These are phyloP conservation scores for Hemibagrus wyckioides DNA, from an alignment of 2,113 vertebrate genomes.

Conservation along the genomic window DNA sequence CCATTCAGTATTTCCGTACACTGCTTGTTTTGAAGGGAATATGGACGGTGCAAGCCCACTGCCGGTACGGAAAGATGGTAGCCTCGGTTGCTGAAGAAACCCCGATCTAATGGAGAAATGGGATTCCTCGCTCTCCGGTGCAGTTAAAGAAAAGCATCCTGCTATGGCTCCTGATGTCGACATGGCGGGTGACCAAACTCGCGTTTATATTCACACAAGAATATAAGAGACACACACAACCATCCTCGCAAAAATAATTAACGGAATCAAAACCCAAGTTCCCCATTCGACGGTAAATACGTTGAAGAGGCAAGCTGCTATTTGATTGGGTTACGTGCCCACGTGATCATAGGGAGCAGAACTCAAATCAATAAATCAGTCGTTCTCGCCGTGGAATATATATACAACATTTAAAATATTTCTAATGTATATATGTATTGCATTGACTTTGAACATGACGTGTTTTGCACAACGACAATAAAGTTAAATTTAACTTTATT, in stretches of 20 bases:
- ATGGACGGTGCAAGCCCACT: slow-evolving; percentile 86
- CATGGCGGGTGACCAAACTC: slow-evolving; percentile 67
- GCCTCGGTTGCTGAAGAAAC: slow-evolving; percentile 66
- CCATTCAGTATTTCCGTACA: slow-evolving; percentile 86
- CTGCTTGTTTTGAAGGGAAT: slow-evolving; percentile 88
- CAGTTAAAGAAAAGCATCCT: slow-evolving; percentile 88
- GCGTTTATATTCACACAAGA: slow-evolving; percentile 42
- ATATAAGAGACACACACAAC: slow-evolving; percentile 55
- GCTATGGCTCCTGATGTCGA: slow-evolving; percentile 84
- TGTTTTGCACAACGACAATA: too few relatives aligned
- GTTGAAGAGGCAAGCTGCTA: slow-evolving; percentile 83
- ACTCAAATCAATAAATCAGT: slow-evolving; percentile 83
- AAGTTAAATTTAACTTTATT: too few relatives aligned
- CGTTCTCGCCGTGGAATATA: slow-evolving; percentile 8
- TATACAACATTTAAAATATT: too few relatives aligned
- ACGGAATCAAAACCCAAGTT: slow-evolving; percentile 85
- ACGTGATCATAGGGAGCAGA: slow-evolving; percentile 86
- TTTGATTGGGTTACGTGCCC: slow-evolving; percentile 86
- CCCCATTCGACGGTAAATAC: slow-evolving; percentile 87
- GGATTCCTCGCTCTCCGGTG: slow-evolving; percentile 85
- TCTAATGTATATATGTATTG: too few relatives aligned
- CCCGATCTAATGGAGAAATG: slow-evolving; percentile 81
- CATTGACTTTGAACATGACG: too few relatives aligned
- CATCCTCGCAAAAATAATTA: slow-evolving; percentile 77
- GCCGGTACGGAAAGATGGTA: slow-evolving; percentile 51